phyloP scores from a whole-genome alignment of 2,113 vertebrate species.

The Motacilla tschutschensis region DNA sequence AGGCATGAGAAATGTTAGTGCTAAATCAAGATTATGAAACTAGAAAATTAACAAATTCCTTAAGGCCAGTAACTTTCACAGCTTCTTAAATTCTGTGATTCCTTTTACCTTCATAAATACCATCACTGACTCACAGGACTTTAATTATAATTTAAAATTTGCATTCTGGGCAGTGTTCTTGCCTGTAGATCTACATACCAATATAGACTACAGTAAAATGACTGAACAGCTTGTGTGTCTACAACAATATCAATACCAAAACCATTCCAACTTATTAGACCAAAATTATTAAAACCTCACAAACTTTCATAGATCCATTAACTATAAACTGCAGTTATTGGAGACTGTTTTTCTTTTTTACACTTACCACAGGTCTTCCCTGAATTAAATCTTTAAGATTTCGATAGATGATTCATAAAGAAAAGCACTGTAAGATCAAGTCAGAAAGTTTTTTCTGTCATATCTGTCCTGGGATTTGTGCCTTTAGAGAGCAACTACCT shows the following conservation, averaged over 20 bases:
- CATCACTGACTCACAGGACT: background rate
- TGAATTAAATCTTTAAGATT: background rate
- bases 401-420: background rate
- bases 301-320: background rate
- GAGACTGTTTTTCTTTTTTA: background rate
- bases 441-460: slow-evolving; percentile 6
- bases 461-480: background rate
- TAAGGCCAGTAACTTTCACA: background rate
- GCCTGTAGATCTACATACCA: background rate
- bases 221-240: background rate
- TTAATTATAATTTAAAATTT: background rate
- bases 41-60: background rate
- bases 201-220: background rate
- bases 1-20: background rate
- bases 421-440: background rate
- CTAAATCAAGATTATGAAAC: background rate
- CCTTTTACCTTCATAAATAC: background rate
- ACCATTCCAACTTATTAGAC: slow-evolving; percentile 1
- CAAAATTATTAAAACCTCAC: background rate
- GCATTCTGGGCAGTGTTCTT: background rate
- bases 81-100: background rate
- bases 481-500: background rate
- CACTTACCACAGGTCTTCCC: background rate
- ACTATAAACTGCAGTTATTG: background rate
- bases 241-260: background rate